A percentile compares a stretch with the other conserved stretches of the same genome.
phyloP scores from a whole-genome alignment of 2,797 vertebrate species.

The Leptatherina wallacei region DNA sequence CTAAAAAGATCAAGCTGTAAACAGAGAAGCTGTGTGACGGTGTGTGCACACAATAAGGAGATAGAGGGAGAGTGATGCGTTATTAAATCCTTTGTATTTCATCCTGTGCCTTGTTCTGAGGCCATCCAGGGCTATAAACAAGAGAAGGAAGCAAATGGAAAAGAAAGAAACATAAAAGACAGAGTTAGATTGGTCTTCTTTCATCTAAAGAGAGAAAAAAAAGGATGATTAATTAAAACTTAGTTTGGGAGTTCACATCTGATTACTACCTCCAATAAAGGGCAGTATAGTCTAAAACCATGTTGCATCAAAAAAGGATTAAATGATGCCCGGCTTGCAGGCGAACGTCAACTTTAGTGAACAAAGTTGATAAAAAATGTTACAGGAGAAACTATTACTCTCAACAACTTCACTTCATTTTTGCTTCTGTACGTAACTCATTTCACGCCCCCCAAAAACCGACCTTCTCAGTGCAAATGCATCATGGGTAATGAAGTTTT shows the following conservation, averaged over 20 bases:
- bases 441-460: too few species aligned
- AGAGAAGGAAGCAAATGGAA: slow-evolving; percentile 51
- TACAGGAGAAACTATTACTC: too few species aligned
- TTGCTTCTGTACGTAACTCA: too few species aligned
- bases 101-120: slow-evolving; percentile 60
- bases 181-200: slow-evolving; percentile 51
- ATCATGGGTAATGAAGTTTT: too few species aligned
- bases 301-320: too few species aligned
- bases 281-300: not conserved
- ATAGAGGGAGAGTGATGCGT: slow-evolving; percentile 46
- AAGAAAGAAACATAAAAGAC: slow-evolving; percentile 56
- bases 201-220: slow-evolving; percentile 4
- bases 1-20: slow-evolving; percentile 63
- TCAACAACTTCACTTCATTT: too few species aligned
- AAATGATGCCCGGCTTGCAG: too few species aligned
- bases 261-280: not conserved
- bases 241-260: not conserved
- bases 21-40: slow-evolving; percentile 37
- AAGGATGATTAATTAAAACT: not conserved
- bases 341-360: too few species aligned
- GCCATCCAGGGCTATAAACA: slow-evolving; percentile 59
- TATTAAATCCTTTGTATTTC: slow-evolving; percentile 75
- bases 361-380: too few species aligned
- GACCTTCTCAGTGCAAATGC: too few species aligned
- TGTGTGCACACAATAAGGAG: slow-evolving; percentile 1